A percentile compares a stretch with the other conserved stretches of the same genome.
Conservation (phyloP, 1,140 invertebrate genomes). For the Phenacoccus solenopsis region DNA sequence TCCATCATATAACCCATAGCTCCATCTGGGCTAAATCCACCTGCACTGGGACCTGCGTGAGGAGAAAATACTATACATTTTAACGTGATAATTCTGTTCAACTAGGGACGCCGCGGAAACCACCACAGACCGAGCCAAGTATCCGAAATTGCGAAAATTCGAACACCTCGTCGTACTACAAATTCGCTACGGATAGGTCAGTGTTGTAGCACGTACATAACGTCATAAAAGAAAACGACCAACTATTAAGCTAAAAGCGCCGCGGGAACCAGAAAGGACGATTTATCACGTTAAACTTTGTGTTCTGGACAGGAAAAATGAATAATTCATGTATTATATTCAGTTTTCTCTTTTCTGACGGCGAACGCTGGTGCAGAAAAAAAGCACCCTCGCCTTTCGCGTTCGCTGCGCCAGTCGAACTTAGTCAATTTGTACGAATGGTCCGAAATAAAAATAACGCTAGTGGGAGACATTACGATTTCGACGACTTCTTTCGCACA, state of each 20-base stretch:
- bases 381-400: neutral
- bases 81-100: conserved; percentile 14
- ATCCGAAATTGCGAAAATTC: neutral
- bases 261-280: neutral
- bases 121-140: neutral
- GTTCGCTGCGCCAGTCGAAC: neutral
- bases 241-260: conserved; percentile 16
- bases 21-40: conserved; percentile 85
- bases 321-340: conserved; percentile 14
- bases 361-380: neutral
- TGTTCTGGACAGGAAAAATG: conserved; percentile 14
- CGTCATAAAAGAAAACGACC: neutral
- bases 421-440: conserved; percentile 16
- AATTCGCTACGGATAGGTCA: neutral
- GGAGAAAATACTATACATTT: conserved; percentile 62
- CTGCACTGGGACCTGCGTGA: conserved; percentile 72
- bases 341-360: conserved; percentile 1
- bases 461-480: conserved; percentile 10
- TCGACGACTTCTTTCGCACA: neutral
- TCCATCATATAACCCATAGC: conserved; percentile 96
- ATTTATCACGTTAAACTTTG: conserved; percentile 11
- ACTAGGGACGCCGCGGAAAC: neutral
- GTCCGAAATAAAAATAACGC: conserved; percentile 14
- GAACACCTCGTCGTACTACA: neutral
- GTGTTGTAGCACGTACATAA: neutral